Evolutionary conservation across 2,797 vertebrate genomes (phyloP).

Genomic region (Spondyliosoma cantharus): DNA sequence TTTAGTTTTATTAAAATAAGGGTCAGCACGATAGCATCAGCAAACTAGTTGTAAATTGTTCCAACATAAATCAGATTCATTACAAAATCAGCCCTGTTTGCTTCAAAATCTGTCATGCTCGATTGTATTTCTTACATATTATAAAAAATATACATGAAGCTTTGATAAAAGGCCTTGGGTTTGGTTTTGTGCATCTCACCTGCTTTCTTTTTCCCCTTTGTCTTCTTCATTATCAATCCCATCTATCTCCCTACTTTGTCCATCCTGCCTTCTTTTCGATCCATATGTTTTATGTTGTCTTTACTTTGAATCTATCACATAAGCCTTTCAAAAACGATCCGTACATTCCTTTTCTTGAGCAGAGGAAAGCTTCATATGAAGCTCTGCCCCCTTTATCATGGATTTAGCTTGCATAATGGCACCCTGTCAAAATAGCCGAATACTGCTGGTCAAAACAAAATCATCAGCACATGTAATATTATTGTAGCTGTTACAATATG

Average conservation of each 20-base stretch:
- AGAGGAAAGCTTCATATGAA: conserved; percentile 54
- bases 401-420: conserved; percentile 59
- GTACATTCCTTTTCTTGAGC: conserved; percentile 43
- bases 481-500: conserved; percentile 36
- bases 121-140: too few species aligned
- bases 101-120: too few species aligned
- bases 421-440: conserved; percentile 51
- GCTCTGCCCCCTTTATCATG: conserved; percentile 56
- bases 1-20: too few species aligned
- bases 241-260: neutral
- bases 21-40: too few species aligned
- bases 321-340: neutral
- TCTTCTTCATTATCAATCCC: neutral
- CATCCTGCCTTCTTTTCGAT: neutral
- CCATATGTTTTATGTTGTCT: conserved; percentile 14
- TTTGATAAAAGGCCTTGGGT: too few species aligned
- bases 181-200: too few species aligned
- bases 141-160: too few species aligned
- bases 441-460: conserved; percentile 39
- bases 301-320: conserved; percentile 19
- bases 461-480: conserved; percentile 21
- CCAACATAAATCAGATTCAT: too few species aligned
- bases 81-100: too few species aligned
- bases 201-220: neutral
- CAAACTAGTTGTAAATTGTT: too few species aligned